Evolutionary conservation across 2,888 invertebrate species (phyloP).

Genomic region (Megaustenia siamemsis): DNA sequence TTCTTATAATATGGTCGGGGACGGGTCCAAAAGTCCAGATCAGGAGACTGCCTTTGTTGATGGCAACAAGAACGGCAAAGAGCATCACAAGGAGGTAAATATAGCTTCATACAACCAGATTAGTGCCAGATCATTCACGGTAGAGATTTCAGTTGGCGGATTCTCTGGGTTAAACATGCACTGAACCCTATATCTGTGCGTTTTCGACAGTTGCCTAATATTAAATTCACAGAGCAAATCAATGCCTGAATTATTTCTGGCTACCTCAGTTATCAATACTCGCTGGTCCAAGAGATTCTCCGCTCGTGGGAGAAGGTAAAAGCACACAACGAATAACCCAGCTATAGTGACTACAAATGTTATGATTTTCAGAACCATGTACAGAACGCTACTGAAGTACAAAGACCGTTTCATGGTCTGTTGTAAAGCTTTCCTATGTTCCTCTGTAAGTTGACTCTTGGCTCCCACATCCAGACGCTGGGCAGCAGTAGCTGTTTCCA

Average conservation of each 20-base stretch:
- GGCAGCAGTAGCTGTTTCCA: neutral
- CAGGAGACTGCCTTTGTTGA: conserved; percentile 21
- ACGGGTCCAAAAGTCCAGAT: conserved; percentile 7
- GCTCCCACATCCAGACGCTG: neutral
- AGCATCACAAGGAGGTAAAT: neutral
- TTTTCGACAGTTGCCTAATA: neutral
- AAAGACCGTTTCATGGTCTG: neutral
- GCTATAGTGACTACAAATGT: neutral
- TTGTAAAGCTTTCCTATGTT: neutral
- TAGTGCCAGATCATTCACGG: too few species aligned
- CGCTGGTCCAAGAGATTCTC: neutral
- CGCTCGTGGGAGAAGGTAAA: neutral
- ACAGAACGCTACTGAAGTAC: neutral
- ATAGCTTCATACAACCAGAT: neutral
- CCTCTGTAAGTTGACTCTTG: neutral
- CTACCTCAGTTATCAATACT: neutral
- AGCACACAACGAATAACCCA: neutral
- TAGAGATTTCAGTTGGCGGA: neutral
- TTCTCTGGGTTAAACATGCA: neutral
- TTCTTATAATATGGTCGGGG: neutral
- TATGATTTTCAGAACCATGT: neutral
- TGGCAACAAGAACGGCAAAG: neutral
- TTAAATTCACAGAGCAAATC: neutral
- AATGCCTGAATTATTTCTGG: neutral
- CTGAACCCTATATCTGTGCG: neutral